Evolutionary conservation across 1,140 invertebrate species (phyloP).

Genomic region (Hycleus cichorii): DNA sequence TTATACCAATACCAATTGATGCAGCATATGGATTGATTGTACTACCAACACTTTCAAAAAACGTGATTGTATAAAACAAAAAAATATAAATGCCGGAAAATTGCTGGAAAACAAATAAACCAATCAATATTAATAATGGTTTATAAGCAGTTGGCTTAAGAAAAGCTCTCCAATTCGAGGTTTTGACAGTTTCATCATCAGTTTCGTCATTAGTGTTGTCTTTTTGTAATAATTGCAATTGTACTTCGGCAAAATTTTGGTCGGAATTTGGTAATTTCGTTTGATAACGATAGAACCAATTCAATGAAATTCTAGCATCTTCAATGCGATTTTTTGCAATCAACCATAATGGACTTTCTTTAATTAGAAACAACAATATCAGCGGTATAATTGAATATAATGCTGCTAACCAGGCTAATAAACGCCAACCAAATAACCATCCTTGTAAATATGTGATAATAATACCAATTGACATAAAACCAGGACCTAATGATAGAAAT

Average conservation of each 20-base stretch:
- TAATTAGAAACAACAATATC: constrained; percentile 48
- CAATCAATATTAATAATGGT: constrained; percentile 46
- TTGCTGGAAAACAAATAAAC: constrained; percentile 52
- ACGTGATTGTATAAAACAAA: constrained; percentile 59
- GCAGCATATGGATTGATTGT: constrained; percentile 44
- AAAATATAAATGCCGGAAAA: constrained; percentile 56
- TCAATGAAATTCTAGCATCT: constrained; percentile 46
- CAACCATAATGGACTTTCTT: constrained; percentile 59
- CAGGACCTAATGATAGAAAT: constrained; percentile 33
- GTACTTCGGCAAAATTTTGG: constrained; percentile 27
- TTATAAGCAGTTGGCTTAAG: constrained; percentile 49
- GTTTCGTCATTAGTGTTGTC: constrained; percentile 40
- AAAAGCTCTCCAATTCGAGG: constrained; percentile 20
- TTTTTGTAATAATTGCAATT: constrained; percentile 36
- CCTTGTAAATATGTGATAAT: constrained; percentile 52
- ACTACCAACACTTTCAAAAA: constrained; percentile 44
- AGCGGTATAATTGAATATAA: constrained; percentile 47
- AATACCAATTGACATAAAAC: constrained; percentile 39
- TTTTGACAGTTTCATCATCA: neutral
- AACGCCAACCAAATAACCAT: constrained; percentile 47
- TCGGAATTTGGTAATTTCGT: constrained; percentile 18
- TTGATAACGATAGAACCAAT: constrained; percentile 37
- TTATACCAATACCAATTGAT: constrained; percentile 53
- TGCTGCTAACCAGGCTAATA: constrained; percentile 47
- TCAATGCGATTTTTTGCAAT: constrained; percentile 46